These are phyloP conservation scores for Ginglymostoma cirratum DNA, from an alignment of 2,113 vertebrate species.

Conservation along the genomic window DNA sequence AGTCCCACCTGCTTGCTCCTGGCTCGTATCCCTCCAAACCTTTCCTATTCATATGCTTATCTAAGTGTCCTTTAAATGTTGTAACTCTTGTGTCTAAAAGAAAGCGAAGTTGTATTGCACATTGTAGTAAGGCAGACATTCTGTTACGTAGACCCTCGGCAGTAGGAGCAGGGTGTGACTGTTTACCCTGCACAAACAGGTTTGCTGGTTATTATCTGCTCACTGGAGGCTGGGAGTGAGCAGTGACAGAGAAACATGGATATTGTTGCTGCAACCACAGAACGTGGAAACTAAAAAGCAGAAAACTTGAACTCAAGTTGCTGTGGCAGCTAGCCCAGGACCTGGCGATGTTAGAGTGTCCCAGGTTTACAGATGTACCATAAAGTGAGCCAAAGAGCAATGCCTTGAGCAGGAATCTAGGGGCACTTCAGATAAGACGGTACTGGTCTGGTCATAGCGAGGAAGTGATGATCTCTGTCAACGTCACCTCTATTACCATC, in stretches of 20 bases:
- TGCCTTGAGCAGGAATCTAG: neutral
- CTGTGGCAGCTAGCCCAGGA: neutral
- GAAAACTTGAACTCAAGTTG: neutral
- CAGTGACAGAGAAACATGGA: neutral
- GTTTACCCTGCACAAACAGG: neutral
- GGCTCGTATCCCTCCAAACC: no score
- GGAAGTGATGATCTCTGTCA: neutral
- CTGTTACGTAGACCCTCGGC: neutral
- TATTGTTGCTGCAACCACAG: neutral
- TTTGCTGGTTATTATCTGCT: neutral
- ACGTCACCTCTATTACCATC: neutral
- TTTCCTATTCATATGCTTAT: no score
- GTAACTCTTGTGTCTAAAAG: no score
- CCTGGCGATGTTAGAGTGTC: neutral
- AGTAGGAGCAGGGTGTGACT: neutral
- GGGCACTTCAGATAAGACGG: neutral
- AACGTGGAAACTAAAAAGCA: neutral
- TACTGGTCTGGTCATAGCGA: neutral
- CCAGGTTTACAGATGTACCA: neutral
- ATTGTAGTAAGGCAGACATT: neutral
- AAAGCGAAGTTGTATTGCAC: no score
- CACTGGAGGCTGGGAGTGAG: neutral
- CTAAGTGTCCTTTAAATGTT: no score
- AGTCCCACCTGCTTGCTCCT: no score
- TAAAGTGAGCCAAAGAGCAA: neutral